Conservation (phyloP, 2,888 invertebrate species). For the Drosophila cracens region DNA sequence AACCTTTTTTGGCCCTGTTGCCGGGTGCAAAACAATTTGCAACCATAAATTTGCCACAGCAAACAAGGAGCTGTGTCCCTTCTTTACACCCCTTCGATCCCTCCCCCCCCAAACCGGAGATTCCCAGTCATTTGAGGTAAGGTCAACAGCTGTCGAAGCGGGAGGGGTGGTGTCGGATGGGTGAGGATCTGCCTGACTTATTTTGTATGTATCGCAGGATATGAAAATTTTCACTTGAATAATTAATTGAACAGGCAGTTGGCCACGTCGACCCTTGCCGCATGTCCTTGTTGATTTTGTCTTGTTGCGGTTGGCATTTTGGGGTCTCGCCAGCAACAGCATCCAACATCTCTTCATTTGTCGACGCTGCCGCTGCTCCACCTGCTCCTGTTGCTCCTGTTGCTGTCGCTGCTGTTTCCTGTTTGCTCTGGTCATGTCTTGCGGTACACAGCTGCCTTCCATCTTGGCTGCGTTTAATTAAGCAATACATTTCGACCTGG, state of each 20-base stretch:
- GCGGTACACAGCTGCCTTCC: conserved; percentile 32
- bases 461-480: conserved; percentile 56
- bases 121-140: conserved; percentile 64
- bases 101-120: conserved; percentile 4
- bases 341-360: conserved; percentile 29
- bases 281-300: conserved; percentile 60
- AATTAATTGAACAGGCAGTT: conserved; percentile 75
- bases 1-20: conserved; percentile 66
- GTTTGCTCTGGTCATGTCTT: conserved; percentile 59
- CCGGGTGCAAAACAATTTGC: conserved; percentile 81
- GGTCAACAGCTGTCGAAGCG: conserved; percentile 75
- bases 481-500: conserved; percentile 54
- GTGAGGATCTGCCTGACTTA: conserved; percentile 67
- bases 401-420: conserved; percentile 16
- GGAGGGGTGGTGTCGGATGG: background rate
- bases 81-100: background rate
- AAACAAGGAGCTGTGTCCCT: conserved; percentile 45
- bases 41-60: conserved; percentile 80
- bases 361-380: conserved; percentile 7
- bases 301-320: conserved; percentile 63
- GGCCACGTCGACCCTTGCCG: conserved; percentile 37
- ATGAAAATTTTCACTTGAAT: conserved; percentile 82
- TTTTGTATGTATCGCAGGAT: conserved; percentile 75
- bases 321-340: conserved; percentile 29
- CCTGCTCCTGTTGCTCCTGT: background rate